Conservation (phyloP, 2,113 vertebrate genomes). For the Carlito syrichta region DNA sequence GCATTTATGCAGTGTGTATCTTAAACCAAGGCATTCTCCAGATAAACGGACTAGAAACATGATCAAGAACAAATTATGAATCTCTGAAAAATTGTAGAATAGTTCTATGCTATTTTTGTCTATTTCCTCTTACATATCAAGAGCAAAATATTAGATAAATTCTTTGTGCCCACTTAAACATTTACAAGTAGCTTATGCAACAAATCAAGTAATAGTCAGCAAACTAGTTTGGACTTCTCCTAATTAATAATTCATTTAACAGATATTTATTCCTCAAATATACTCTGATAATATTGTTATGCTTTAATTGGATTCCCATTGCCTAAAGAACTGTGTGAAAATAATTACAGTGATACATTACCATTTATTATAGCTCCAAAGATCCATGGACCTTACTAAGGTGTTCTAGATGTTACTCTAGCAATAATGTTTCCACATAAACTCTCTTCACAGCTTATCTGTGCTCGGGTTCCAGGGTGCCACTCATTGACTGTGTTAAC, state of each 20-base stretch:
- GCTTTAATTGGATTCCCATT: neutral
- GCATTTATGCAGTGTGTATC: neutral
- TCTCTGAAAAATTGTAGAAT: neutral
- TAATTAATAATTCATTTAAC: constrained; percentile 37
- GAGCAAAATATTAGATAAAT: neutral
- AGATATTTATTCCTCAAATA: constrained; percentile 10
- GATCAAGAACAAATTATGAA: neutral
- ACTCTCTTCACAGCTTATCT: neutral
- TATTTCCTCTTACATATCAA: neutral
- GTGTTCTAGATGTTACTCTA: neutral
- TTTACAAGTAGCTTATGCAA: neutral
- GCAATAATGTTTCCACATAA: fast-evolving
- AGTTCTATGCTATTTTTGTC: neutral
- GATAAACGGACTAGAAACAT: neutral
- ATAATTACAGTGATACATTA: neutral
- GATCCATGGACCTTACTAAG: neutral
- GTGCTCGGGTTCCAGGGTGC: neutral
- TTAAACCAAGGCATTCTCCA: neutral
- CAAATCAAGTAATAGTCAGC: neutral
- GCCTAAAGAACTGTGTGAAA: neutral
- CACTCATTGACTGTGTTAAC: neutral
- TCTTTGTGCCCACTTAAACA: neutral
- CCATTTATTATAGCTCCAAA: neutral
- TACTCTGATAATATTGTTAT: neutral
- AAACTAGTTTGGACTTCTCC: neutral